Conservation (phyloP, 1,140 invertebrate species). For the Sycophaga agraensis region DNA sequence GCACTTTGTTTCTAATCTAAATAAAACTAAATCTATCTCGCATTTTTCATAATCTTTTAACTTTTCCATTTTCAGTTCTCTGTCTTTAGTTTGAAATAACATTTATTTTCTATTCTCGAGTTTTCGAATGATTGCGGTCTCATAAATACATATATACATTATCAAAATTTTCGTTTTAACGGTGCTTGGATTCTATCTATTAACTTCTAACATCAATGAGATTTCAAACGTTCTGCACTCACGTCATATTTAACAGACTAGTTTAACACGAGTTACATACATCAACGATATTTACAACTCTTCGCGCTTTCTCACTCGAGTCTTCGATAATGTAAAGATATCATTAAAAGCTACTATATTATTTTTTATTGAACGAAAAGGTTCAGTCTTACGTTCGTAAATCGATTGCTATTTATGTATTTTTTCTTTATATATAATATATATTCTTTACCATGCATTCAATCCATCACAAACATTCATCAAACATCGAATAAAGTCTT, state of each 20-base stretch:
- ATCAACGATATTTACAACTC: slow-evolving; percentile 6
- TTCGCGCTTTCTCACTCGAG: slow-evolving; percentile 17
- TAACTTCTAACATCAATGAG: too few species aligned
- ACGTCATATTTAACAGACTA: slow-evolving; percentile 12
- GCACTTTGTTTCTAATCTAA: background rate
- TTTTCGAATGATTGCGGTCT: background rate
- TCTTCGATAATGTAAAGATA: slow-evolving; percentile 8
- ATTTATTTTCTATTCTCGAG: background rate
- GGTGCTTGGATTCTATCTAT: too few species aligned
- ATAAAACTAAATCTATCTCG: background rate
- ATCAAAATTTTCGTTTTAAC: too few species aligned
- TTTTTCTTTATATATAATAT: background rate
- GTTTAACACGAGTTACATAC: slow-evolving; percentile 10
- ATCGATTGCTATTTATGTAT: background rate
- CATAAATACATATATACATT: background rate
- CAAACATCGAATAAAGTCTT: background rate
- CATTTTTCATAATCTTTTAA: too few species aligned
- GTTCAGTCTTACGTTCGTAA: slow-evolving; percentile 19
- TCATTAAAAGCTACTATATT: background rate
- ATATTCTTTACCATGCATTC: background rate
- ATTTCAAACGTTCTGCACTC: slow-evolving; percentile 4
- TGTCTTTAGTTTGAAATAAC: background rate
- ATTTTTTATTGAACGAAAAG: slow-evolving; percentile 11
- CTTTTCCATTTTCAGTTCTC: too few species aligned
- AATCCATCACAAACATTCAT: background rate